Evolutionary conservation across 2,113 vertebrate genomes (phyloP), one percentile per base, ranked within the genome.

Genomic region (Anseranas semipalmata): DNA sequence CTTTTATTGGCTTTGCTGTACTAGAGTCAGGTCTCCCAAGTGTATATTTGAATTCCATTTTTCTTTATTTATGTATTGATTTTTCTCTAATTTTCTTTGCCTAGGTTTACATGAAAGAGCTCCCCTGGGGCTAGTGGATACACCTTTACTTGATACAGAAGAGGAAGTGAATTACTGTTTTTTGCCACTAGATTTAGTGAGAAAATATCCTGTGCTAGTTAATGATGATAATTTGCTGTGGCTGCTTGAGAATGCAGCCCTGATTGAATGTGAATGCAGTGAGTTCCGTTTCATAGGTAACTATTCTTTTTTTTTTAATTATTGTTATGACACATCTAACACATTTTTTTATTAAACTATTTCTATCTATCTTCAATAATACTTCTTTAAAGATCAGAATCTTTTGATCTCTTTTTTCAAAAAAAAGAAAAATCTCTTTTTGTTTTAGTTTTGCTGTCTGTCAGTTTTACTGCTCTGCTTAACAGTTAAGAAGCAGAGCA

Each of bases 231-330:
- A 97, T 75, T 84, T 98, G 85, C 93, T 98, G 66, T 98, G 98
- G 98, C 95, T 98, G 43, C 96, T 98, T 58, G 97, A 98, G 70
- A 97, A 95, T 0, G 82, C 98, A 62, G 98, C 87, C 66, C 85
- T 98, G 43, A 96, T 97, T 0, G 94, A 98, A 62, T 97, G 97
- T 48, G 94, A 97, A 24, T 95, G 96, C 85, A 96, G 95, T 45
- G 97, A 98, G 37, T 98, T 98, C 93, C 95, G 97, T 73, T 98
- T 98, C 92, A 97, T 98, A 95, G 98, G 98, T 98, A 97, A 97
- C 33, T 43, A 25, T 6, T 41, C 22, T 71, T 28, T 53, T 71
- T 28, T 53, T 55, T 24, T 27, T 41, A 37, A 55, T 55, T 55
- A 55, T 55, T 55, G 30, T 30, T 65, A 9, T 52, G 16, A 41